phyloP scores from a whole-genome alignment of 2,888 invertebrate genomes.

The Tetranychus piercei region DNA sequence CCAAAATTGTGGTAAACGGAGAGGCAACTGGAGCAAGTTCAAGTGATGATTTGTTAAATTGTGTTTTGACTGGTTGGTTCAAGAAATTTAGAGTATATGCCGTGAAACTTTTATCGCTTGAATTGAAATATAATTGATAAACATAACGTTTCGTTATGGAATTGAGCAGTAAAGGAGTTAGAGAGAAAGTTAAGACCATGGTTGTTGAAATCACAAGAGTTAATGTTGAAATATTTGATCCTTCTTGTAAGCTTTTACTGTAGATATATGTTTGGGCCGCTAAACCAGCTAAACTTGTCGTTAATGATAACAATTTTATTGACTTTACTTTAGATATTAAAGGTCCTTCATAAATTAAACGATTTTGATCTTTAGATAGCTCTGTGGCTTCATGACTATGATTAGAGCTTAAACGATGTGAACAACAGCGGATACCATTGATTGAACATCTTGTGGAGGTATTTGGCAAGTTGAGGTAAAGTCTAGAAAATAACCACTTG shows the following conservation, averaged over 20 bases:
- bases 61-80: neutral
- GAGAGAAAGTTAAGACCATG: neutral
- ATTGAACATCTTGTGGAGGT: no score
- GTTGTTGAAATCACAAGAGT: neutral
- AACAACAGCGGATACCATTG: no score
- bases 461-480: no score
- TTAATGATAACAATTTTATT: slow-evolving; percentile 13
- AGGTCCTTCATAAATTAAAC: neutral
- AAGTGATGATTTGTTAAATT: neutral
- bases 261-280: slow-evolving; percentile 12
- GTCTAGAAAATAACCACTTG: no score
- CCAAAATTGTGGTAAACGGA: neutral
- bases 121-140: slow-evolving; percentile 19
- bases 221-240: neutral
- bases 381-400: no score
- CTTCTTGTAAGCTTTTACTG: neutral
- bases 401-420: no score
- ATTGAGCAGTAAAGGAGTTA: slow-evolving; percentile 18
- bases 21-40: neutral
- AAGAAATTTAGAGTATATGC: slow-evolving; percentile 17
- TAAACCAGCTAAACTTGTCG: slow-evolving; percentile 13
- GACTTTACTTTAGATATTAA: neutral
- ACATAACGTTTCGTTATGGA: slow-evolving; percentile 21
- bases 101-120: slow-evolving; percentile 12
- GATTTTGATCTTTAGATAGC: neutral